phyloP scores from a whole-genome alignment of 1,140 invertebrate species.

The Solenopsis invicta region DNA sequence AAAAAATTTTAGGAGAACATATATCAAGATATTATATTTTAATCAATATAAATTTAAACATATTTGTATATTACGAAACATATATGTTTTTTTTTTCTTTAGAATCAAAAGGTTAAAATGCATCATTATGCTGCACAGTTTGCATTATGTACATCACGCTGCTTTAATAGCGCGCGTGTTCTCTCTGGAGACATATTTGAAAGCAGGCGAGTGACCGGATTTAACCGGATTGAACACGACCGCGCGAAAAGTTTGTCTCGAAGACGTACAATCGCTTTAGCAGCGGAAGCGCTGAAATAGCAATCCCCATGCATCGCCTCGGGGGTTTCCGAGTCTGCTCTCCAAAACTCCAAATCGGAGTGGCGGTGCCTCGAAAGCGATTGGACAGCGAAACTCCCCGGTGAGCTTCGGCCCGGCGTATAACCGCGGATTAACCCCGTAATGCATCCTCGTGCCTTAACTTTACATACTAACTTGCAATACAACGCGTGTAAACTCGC shows the following conservation, averaged over 20 bases:
- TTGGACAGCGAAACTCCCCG: slow-evolving; percentile 54
- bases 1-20: not conserved
- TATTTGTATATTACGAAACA: not conserved
- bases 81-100: not conserved
- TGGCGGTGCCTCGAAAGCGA: slow-evolving; percentile 55
- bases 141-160: not conserved
- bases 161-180: slow-evolving; percentile 12
- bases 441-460: slow-evolving; percentile 57
- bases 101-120: not conserved
- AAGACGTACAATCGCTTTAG: slow-evolving; percentile 49
- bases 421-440: slow-evolving; percentile 61
- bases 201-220: not conserved
- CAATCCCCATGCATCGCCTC: slow-evolving; percentile 53
- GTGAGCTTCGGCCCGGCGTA: slow-evolving; percentile 38
- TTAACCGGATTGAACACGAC: slow-evolving; percentile 33
- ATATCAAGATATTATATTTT: not conserved
- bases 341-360: slow-evolving; percentile 54
- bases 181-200: slow-evolving; percentile 5
- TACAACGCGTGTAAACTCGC: slow-evolving; percentile 56
- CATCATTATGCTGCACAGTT: not conserved
- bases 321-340: slow-evolving; percentile 25
- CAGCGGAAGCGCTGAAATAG: slow-evolving; percentile 46
- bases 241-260: slow-evolving; percentile 38
- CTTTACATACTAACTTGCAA: slow-evolving; percentile 62
- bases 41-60: not conserved